Percentiles rank a stretch among this genome's conserved stretches.
phyloP scores from a whole-genome alignment of 1,140 invertebrate species.

The Orussus abietinus region DNA sequence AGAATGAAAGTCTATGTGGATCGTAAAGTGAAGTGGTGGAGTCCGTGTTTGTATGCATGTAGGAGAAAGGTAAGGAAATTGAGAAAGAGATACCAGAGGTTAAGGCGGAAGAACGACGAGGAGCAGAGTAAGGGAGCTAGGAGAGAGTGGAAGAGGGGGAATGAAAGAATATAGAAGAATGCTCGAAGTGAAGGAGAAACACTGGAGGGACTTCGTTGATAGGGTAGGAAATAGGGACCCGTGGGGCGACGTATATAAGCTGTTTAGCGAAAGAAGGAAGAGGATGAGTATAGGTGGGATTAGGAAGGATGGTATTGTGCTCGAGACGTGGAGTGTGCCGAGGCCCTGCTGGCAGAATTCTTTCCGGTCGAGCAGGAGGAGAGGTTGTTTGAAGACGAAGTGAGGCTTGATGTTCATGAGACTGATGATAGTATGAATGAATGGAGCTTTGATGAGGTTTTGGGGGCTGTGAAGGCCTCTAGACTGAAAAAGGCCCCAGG shows the following conservation, averaged over 20 bases:
- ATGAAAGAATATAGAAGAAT: constrained; percentile 5
- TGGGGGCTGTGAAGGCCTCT: not conserved
- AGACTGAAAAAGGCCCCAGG: not conserved
- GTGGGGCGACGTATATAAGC: not conserved
- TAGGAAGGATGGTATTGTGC: not conserved
- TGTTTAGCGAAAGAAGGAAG: not conserved
- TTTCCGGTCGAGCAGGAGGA: not conserved
- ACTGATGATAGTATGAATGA: not conserved
- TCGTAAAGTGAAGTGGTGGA: constrained; percentile 1
- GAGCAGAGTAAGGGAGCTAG: not conserved
- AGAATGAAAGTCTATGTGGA: too few relatives aligned
- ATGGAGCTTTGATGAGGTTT: constrained; percentile 4
- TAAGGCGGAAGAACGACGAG: not conserved
- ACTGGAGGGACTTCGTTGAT: constrained; percentile 4
- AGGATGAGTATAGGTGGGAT: not conserved
- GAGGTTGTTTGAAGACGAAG: not conserved
- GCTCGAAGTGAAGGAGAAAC: not conserved
- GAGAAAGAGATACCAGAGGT: not conserved
- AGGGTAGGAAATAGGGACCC: not conserved
- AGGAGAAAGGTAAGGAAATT: not conserved
- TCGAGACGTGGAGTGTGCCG: not conserved
- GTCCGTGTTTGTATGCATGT: not conserved
- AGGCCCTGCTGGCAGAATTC: not conserved
- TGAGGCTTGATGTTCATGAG: not conserved
- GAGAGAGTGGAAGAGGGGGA: not conserved